phyloP scores from a whole-genome alignment of 2,113 vertebrate species.

The Copsychus sechellarum region DNA sequence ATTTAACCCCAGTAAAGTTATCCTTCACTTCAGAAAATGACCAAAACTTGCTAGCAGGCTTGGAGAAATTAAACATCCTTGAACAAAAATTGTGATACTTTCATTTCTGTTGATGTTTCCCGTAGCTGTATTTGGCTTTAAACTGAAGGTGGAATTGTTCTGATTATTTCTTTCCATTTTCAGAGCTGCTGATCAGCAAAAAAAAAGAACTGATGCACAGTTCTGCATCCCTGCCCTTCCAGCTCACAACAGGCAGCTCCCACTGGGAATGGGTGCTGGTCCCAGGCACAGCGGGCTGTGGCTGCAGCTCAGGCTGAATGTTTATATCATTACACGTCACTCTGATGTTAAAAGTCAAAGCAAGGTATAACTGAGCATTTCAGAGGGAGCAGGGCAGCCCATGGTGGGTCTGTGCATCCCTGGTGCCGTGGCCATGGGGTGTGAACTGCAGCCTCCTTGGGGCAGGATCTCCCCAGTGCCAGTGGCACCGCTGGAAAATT shows the following conservation, averaged over 20 bases:
- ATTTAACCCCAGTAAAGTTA: background rate
- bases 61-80: background rate
- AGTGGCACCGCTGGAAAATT: background rate
- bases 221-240: background rate
- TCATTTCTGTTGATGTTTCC: background rate
- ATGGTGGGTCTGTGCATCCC: background rate
- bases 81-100: background rate
- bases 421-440: rapidly evolving
- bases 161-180: constrained; percentile 6
- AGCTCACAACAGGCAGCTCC: background rate
- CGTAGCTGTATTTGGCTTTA: background rate
- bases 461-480: background rate
- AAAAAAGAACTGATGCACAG: background rate
- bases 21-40: background rate
- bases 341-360: background rate
- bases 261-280: background rate
- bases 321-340: rapidly evolving
- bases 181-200: background rate
- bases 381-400: background rate
- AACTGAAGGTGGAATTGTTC: background rate
- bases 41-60: background rate
- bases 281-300: rapidly evolving
- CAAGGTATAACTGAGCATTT: rapidly evolving
- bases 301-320: rapidly evolving
- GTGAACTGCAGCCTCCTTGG: background rate